Percentiles rank a stretch among this genome's conserved stretches.
Conservation (phyloP, 1,140 invertebrate genomes). For the Pogonus chalceus region DNA sequence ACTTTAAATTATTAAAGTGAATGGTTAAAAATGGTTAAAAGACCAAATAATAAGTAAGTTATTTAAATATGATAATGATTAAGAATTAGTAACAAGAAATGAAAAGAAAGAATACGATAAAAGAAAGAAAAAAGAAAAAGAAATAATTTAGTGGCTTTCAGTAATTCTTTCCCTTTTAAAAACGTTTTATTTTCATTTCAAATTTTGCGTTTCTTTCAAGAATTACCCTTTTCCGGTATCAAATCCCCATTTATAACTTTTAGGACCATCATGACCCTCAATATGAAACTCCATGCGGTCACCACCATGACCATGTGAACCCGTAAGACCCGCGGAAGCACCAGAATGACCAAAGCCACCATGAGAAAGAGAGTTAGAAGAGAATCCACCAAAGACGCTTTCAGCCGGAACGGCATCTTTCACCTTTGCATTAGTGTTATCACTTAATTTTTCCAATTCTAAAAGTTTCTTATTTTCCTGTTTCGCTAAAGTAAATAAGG, state of each 20-base stretch:
- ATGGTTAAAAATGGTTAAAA: too few species aligned
- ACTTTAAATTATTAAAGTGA: too few species aligned
- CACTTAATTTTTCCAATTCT: constrained; percentile 18
- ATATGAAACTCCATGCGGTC: constrained; percentile 43
- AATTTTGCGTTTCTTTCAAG: too few species aligned
- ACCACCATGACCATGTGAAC: constrained; percentile 16
- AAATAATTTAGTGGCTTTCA: too few species aligned
- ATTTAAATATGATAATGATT: too few species aligned
- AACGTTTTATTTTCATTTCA: too few species aligned
- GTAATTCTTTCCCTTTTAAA: too few species aligned
- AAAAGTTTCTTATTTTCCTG: constrained; percentile 27
- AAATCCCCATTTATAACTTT: constrained; percentile 78
- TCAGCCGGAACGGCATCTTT: constrained; percentile 10
- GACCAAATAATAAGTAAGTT: too few species aligned
- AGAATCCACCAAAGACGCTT: constrained; percentile 2
- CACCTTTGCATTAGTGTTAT: background rate
- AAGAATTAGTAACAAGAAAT: background rate
- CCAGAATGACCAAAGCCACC: constrained; percentile 8
- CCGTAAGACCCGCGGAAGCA: background rate
- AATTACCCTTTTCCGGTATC: constrained; percentile 76
- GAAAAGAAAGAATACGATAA: background rate
- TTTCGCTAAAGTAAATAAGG: constrained; percentile 25
- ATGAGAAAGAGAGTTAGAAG: constrained; percentile 9
- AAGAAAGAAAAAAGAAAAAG: too few species aligned
- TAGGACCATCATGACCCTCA: constrained; percentile 66